Base-by-base conservation (phyloP, 2,797 vertebrate species). In the Xenopus petersii region DNA sequence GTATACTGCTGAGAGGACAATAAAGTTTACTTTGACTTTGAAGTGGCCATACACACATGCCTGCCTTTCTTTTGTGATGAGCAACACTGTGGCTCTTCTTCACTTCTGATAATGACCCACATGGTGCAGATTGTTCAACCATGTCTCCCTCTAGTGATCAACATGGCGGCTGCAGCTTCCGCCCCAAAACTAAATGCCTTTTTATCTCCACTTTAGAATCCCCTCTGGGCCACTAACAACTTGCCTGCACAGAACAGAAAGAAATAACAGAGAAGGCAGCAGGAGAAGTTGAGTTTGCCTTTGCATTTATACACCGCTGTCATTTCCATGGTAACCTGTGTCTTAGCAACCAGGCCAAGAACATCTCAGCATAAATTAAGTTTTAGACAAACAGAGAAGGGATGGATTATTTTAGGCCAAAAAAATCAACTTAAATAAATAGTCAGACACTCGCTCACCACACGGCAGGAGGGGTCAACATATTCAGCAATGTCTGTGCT, bases 291-390 rank as follows among this genome's bases (percentile, higher is more conserved):
- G 51, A 71, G 70, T 69, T 36, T 69, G 64, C 26, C 12, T 46
- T 49, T 70, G 42, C 21, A 48, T 58, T 73, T 60, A 17, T 55
- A 70, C 59, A 49, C 17, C 8, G 10, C 58, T 58, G 61, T 55
- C 9, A 74, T 79, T 66, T 17, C 71, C 71, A 79, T 79, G 67
- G 62, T 51, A 66, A 79, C 77, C 36, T 12, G 77, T 74, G 71
- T 61, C 77, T 74, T 79, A 70, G 77, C 67, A 79, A 79, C 77
- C n/a, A 56, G 76, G 74, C 65, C 46, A 70, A 69, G 63, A 68
- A 79, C 60, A 42, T 73, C 46, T 61, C 15, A 60, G 55, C 48
- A 61, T 47, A 74, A 79, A 72, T 70, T 26, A 60, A 74, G 66
- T 65, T 73, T 56, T 70, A 67, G 42, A 68, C 55, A 71, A 71